phyloP scores from a whole-genome alignment of 2,888 invertebrate species.

The Lacanobia wlatinum region DNA sequence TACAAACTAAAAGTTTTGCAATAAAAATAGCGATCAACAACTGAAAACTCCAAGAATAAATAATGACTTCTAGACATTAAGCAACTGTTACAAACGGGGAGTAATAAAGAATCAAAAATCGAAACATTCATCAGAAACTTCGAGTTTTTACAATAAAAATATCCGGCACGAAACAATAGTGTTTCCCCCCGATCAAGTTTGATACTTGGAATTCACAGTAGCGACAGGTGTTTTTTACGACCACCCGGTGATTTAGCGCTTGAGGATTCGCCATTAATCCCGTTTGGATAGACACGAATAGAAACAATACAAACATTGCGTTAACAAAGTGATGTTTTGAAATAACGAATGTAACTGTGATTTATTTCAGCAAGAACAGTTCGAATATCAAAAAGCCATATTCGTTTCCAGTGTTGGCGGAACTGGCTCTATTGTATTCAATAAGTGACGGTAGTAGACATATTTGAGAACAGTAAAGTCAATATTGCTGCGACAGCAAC shows the following conservation, averaged over 20 bases:
- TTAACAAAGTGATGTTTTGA: slow-evolving; percentile 70
- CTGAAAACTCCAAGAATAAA: slow-evolving; percentile 49
- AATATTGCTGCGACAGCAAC: slow-evolving; percentile 16
- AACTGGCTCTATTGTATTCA: slow-evolving; percentile 28
- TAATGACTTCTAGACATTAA: slow-evolving; percentile 30
- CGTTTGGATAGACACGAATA: slow-evolving; percentile 85
- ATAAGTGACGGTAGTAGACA: slow-evolving; percentile 29
- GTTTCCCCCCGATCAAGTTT: slow-evolving; percentile 80
- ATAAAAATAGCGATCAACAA: slow-evolving; percentile 53
- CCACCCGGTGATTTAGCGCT: slow-evolving; percentile 85
- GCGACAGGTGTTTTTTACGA: slow-evolving; percentile 90
- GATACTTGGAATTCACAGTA: slow-evolving; percentile 82
- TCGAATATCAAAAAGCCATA: slow-evolving; percentile 43
- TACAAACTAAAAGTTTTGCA: slow-evolving; percentile 42
- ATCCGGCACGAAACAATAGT: slow-evolving; percentile 74
- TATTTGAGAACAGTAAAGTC: slow-evolving; percentile 31
- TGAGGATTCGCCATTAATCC: slow-evolving; percentile 88
- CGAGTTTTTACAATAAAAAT: slow-evolving; percentile 68
- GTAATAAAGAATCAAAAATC: slow-evolving; percentile 49
- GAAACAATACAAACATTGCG: slow-evolving; percentile 82
- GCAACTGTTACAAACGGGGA: slow-evolving; percentile 17
- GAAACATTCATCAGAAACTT: slow-evolving; percentile 59
- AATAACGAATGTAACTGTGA: slow-evolving; percentile 66
- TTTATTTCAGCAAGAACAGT: slow-evolving; percentile 49
- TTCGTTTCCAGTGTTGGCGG: slow-evolving; percentile 12